Conservation (phyloP, 1,140 invertebrate genomes). For the Pollicipes pollicipes region DNA sequence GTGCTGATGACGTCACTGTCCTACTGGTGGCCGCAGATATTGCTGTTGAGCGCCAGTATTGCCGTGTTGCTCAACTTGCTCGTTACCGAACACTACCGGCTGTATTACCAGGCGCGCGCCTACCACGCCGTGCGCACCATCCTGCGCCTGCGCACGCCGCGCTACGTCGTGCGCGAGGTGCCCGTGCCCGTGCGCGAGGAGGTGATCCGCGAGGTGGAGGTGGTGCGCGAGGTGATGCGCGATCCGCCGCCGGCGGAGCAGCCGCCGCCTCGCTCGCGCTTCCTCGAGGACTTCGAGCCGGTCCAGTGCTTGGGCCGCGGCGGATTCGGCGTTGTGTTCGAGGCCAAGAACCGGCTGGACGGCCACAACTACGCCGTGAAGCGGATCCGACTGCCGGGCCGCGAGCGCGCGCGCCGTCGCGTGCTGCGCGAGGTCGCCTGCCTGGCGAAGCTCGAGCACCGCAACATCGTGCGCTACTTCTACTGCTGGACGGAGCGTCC, state of each 20-base stretch:
- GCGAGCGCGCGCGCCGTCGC: conserved; percentile 29
- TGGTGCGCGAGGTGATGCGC: conserved; percentile 1
- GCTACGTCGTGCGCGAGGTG: not conserved
- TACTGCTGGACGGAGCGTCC: conserved; percentile 85
- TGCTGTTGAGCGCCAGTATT: not conserved
- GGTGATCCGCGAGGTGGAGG: conserved; percentile 4
- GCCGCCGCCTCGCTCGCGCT: conserved; percentile 39
- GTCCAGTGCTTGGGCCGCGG: conserved; percentile 69
- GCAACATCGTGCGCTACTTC: conserved; percentile 86
- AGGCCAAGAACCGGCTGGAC: conserved; percentile 86
- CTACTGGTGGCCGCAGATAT: conserved; percentile 21
- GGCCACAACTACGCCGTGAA: conserved; percentile 90
- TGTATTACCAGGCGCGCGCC: not conserved
- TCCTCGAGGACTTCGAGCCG: conserved; percentile 68
- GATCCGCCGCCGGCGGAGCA: not conserved
- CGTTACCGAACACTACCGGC: not conserved
- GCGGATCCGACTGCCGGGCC: conserved; percentile 68
- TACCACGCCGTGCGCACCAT: not conserved
- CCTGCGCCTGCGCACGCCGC: not conserved
- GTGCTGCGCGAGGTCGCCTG: conserved; percentile 87
- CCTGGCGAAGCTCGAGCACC: conserved; percentile 81
- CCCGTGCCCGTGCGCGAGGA: not conserved
- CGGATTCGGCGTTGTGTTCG: conserved; percentile 94
- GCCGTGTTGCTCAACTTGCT: not conserved
- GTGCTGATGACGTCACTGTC: not conserved